These are phyloP conservation scores for Oostethus manadensis DNA, from an alignment of 2,113 vertebrate species.

Conservation along the genomic window DNA sequence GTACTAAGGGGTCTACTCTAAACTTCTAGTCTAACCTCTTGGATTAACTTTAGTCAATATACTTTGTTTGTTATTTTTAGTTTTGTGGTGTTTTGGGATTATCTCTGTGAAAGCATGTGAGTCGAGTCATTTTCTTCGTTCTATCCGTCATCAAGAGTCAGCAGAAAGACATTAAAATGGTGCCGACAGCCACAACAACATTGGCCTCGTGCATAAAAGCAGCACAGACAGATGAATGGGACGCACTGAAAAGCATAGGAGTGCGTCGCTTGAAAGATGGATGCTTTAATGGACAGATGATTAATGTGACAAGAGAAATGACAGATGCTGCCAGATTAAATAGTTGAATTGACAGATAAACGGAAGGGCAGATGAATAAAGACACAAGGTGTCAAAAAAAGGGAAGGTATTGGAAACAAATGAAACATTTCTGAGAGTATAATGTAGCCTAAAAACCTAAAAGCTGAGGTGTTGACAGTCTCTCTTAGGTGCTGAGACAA, in stretches of 20 bases:
- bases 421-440: background rate
- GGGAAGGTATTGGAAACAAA: slow-evolving; percentile 10
- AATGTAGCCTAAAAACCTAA: slow-evolving; percentile 8
- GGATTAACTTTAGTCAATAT: background rate
- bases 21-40: background rate
- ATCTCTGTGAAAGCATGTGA: slow-evolving; percentile 21
- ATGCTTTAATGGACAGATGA: slow-evolving; percentile 52
- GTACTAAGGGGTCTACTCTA: too few species aligned
- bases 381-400: slow-evolving; percentile 30
- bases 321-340: slow-evolving; percentile 51
- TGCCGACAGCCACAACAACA: slow-evolving; percentile 19
- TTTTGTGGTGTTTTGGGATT: slow-evolving; percentile 20
- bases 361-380: slow-evolving; percentile 34
- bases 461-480: slow-evolving; percentile 27
- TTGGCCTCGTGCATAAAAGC: slow-evolving; percentile 33
- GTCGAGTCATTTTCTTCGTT: slow-evolving; percentile 18
- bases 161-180: slow-evolving; percentile 23
- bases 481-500: slow-evolving; percentile 12
- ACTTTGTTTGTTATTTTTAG: slow-evolving; percentile 2
- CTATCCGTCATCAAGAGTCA: slow-evolving; percentile 42
- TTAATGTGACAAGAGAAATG: slow-evolving; percentile 58
- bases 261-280: slow-evolving; percentile 45
- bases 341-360: slow-evolving; percentile 56
- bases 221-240: slow-evolving; percentile 46
- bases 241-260: slow-evolving; percentile 21